phyloP scores from a whole-genome alignment of 2,797 vertebrate genomes.

The Anas bahamensis region DNA sequence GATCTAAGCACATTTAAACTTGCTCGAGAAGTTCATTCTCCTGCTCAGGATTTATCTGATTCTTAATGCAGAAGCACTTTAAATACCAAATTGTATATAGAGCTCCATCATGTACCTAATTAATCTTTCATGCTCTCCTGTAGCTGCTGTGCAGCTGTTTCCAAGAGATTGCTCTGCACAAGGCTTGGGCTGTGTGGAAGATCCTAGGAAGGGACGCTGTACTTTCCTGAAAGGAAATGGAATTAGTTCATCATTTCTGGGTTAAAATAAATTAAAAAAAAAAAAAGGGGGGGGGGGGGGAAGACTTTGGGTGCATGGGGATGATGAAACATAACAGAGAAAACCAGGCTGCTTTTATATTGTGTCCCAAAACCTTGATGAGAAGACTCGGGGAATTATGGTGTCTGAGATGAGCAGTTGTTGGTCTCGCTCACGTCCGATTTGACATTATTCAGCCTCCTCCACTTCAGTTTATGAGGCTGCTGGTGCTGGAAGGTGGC shows the following conservation, averaged over 20 bases:
- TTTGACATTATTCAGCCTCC: background rate
- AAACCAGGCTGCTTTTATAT: background rate
- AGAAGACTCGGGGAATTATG: fast-evolving
- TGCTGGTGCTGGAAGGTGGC: background rate
- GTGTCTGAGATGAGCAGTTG: background rate
- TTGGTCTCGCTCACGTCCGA: background rate
- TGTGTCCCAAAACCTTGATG: background rate
- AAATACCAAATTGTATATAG: conserved; percentile 55
- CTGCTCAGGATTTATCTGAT: conserved; percentile 64
- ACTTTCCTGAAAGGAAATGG: background rate
- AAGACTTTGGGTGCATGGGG: background rate
- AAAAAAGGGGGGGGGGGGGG: too few relatives aligned
- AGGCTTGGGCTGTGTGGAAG: background rate
- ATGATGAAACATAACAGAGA: background rate
- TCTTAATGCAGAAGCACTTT: conserved; percentile 63
- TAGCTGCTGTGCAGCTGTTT: conserved; percentile 31
- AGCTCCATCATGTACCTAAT: conserved; percentile 37
- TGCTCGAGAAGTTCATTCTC: conserved; percentile 59
- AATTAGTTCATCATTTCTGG: background rate
- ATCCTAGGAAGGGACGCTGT: background rate
- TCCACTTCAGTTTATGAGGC: background rate
- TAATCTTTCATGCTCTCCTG: conserved; percentile 30
- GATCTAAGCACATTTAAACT: conserved; percentile 42
- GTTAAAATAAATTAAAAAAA: background rate
- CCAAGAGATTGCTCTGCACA: background rate